Evolutionary conservation across 2,797 vertebrate species (phyloP), one percentile per base, ranked within the genome.

Genomic region (Hypotaenidia okinawae): DNA sequence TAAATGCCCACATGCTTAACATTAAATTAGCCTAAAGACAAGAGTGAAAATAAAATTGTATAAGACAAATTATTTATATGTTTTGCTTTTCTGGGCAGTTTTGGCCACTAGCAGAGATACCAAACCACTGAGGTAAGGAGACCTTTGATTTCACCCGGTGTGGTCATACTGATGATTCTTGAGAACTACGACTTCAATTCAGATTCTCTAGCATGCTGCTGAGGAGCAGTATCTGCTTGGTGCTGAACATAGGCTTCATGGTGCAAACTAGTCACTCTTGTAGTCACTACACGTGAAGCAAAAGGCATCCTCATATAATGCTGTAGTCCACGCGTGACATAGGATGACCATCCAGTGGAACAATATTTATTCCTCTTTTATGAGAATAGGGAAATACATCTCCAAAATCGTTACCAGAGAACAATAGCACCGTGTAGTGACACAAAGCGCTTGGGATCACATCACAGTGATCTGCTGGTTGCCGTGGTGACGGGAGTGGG

Each of bases 401-500:
- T 95, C 89, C 89, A 86, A 67, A 69, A 49, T 66, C 45, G 33
- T 86, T 90, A 5, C 61, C 3, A 5, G 67, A 78, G 89, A 79
- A 63, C 76, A 86, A 93, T 91, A 95, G 91, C 93, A 32, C 88
- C 14, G 55, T 92, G 93, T 89, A 88, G 96, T 91, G 97, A 96
- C 97, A 97, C 72, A 68, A 91, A 95, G 87, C 91, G 23, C 95
- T 96, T 95, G 96, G 97, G 96, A 97, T 96, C 73, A 54, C 86
- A 90, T 96, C 94, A 79, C 93, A 95, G 95, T 13, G 13, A 96
- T 97, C 92, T 16, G 87, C 93, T 97, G 91, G 98, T 98, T 98
- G 93, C 96, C 94, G 27, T 96, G 97, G 98, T 79, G 97, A 98
- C 93, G 9, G 77, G 90, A 97, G 95, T 97, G 96, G 98, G 97